Evolutionary conservation across 1,140 invertebrate species (phyloP).

Genomic region (Papilio dardanus): DNA sequence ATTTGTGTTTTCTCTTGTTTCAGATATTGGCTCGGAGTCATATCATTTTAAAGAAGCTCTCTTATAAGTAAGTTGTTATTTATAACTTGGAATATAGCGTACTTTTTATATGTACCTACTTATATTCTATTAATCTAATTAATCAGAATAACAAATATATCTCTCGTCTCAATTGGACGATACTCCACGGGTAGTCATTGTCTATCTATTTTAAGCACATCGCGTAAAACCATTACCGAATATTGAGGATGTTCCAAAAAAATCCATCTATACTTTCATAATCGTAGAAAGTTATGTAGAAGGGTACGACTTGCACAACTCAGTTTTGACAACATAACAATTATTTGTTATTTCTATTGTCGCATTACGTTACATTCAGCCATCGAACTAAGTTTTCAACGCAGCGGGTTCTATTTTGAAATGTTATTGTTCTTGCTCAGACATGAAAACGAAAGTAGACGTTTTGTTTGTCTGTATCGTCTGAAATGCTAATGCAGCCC

Average conservation of each 20-base stretch:
- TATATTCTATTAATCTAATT: no score
- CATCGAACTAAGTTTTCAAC: slow-evolving; percentile 54
- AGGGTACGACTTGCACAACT: slow-evolving; percentile 22
- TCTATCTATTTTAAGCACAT: not conserved
- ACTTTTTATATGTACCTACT: no score
- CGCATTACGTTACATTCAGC: slow-evolving; percentile 40
- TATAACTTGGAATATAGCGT: not conserved
- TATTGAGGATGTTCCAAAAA: slow-evolving; percentile 29
- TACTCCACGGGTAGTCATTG: not conserved
- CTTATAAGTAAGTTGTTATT: slow-evolving; percentile 67
- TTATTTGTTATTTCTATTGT: slow-evolving; percentile 26
- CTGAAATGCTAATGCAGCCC: slow-evolving; percentile 66
- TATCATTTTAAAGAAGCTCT: slow-evolving; percentile 73
- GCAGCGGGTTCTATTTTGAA: slow-evolving; percentile 49
- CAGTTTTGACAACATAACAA: slow-evolving; percentile 22
- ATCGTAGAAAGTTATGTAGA: slow-evolving; percentile 12
- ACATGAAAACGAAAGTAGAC: slow-evolving; percentile 66
- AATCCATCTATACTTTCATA: not conserved
- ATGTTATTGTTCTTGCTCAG: slow-evolving; percentile 61
- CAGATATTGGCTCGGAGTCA: slow-evolving; percentile 79
- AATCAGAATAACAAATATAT: no score
- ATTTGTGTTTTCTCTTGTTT: slow-evolving; percentile 52
- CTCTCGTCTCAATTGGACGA: no score
- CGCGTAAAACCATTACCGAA: not conserved
- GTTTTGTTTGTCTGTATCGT: slow-evolving; percentile 64